Evolutionary conservation across 2,113 vertebrate species (phyloP), one percentile per base, ranked within the genome.

Genomic region (Glaucidium brasilianum): DNA sequence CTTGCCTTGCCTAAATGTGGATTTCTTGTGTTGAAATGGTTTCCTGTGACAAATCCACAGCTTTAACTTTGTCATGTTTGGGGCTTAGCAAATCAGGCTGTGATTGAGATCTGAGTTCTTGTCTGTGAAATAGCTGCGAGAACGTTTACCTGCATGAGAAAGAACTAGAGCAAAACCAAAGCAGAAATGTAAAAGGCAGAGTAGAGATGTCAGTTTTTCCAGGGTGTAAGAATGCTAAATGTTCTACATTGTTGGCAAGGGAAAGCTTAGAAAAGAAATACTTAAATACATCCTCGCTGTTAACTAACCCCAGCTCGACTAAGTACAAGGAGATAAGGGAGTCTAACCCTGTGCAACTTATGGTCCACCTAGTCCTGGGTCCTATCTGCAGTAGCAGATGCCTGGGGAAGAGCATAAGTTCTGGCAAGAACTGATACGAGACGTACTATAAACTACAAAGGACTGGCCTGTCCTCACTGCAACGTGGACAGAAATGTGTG

Each of bases 351-450:
- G 18, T 73, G 88, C 81, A 78, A 15, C 76, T 77, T 32, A 7
- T 4, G 5, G 59, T 59, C 29, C 50, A 34, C 72, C 59, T 43
- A 14, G 68, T 8, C 20, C 87, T 35, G 35, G 52, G 11, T 55
- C 56, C 60, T 96, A 67, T 94, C 89, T 72, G 84, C 76, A 69
- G 72, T 4, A 77, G 59, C 93, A 94, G 86, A 37, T 92, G 86
- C 83, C 66, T 47, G 72, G n/a, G 88, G 52, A 92, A 77, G 73
- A 89, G 73, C 41, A 2, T 6, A 26, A 76, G 10, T 55, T 83
- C 63, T 96, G 78, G 82, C 53, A 37, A 66, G 80, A 64, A 9
- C 66, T 81, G 96, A 93, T 90, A 90, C 0, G 62, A 85, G 50
- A 29, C 34, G 2, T 5, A 7, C 63, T 60, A 4, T 34, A 17